A percentile compares a stretch with the other conserved stretches of the same genome.
Evolutionary conservation across 2,888 invertebrate species (phyloP).

Genomic region (Argyresthia goedartella): DNA sequence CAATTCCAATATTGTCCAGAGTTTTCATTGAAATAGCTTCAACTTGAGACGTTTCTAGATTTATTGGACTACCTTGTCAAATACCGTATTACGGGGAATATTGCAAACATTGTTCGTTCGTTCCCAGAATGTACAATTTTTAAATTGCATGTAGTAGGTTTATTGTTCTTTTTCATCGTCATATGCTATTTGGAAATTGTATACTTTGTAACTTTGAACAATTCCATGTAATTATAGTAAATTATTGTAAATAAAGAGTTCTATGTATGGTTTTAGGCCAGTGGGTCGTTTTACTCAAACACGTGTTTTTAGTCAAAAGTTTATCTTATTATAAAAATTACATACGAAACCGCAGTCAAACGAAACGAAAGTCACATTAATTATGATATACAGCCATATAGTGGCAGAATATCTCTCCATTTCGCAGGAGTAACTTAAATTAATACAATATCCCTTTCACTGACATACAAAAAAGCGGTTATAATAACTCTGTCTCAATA

Average conservation of each 20-base stretch:
- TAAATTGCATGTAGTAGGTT: background rate
- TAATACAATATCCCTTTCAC: no score
- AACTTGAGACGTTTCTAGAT: no score
- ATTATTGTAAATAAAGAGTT: constrained; percentile 36
- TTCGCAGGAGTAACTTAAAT: background rate
- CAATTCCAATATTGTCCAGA: no score
- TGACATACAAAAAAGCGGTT: no score
- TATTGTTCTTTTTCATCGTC: background rate
- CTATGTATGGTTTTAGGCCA: constrained; percentile 8
- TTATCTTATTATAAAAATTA: background rate
- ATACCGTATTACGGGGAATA: background rate
- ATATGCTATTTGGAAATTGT: background rate
- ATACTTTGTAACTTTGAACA: background rate
- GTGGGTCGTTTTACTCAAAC: background rate
- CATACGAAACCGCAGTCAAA: no score
- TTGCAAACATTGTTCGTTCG: background rate
- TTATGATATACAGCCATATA: background rate
- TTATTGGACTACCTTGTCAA: no score
- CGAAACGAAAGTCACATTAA: background rate
- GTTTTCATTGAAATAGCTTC: no score
- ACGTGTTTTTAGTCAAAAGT: background rate
- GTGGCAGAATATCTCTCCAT: background rate
- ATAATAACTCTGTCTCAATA: no score
- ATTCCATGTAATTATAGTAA: constrained; percentile 15
- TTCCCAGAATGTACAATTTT: constrained; percentile 1